Conservation (phyloP, 2,797 vertebrate species). For the Odontamblyopus lacepedii region DNA sequence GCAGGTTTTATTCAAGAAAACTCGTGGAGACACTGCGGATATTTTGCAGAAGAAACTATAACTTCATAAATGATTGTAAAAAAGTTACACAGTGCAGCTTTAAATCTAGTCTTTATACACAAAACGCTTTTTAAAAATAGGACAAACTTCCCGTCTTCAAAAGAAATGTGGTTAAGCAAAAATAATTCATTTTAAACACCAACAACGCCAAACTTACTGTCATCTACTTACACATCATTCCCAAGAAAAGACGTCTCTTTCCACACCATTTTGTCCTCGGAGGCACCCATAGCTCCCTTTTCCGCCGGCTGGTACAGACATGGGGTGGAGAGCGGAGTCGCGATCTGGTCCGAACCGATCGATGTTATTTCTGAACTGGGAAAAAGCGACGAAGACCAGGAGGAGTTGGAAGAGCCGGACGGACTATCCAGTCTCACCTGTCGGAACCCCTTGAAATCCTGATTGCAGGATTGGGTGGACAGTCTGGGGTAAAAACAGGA, state of each 20-base stretch:
- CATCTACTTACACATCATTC: slow-evolving; percentile 60
- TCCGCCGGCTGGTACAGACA: slow-evolving; percentile 1
- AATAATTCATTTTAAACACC: neutral
- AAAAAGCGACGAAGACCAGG: slow-evolving; percentile 59
- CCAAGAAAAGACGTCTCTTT: slow-evolving; percentile 71
- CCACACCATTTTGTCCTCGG: slow-evolving; percentile 38
- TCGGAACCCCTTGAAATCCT: slow-evolving; percentile 26
- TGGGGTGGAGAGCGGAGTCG: slow-evolving; percentile 33
- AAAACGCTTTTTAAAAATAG: neutral
- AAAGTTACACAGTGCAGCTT: too few relatives aligned
- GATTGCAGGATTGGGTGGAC: slow-evolving; percentile 9
- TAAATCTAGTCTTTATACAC: neutral
- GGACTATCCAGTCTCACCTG: slow-evolving; percentile 44
- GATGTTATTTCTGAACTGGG: slow-evolving; percentile 67
- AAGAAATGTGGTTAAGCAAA: neutral
- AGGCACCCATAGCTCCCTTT: slow-evolving; percentile 7
- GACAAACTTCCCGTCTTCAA: neutral
- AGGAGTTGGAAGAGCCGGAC: slow-evolving; percentile 49
- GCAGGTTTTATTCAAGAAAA: too few relatives aligned
- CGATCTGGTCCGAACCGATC: slow-evolving; percentile 48
- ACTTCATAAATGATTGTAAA: too few relatives aligned
- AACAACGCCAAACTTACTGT: neutral
- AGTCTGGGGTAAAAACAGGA: neutral
- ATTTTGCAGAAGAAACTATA: too few relatives aligned
- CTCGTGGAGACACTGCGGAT: too few relatives aligned